These are phyloP conservation scores for Apantesis nais DNA, from an alignment of 2,888 invertebrate genomes.

Conservation along the genomic window DNA sequence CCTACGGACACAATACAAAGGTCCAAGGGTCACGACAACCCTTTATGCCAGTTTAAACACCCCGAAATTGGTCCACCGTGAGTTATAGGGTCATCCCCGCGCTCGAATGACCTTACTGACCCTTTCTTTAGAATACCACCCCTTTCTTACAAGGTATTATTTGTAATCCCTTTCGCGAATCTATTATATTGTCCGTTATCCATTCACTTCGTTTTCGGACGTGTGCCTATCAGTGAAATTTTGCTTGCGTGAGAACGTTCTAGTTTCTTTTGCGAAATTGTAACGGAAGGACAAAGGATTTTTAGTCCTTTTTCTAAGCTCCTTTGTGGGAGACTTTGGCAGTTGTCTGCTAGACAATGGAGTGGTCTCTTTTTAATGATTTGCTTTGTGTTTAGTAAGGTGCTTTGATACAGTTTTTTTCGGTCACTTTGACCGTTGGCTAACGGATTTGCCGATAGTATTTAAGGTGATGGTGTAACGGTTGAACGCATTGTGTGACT, in stretches of 20 bases:
- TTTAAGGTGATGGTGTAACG: slow-evolving; percentile 68
- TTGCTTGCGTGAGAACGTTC: slow-evolving; percentile 83
- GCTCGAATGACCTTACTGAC: slow-evolving; percentile 80
- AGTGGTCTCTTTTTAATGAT: slow-evolving; percentile 85
- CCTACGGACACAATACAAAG: slow-evolving; percentile 64
- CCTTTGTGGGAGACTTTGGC: slow-evolving; percentile 75
- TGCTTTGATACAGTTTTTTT: slow-evolving; percentile 78
- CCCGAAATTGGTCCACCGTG: slow-evolving; percentile 82
- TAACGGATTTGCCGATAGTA: slow-evolving; percentile 82
- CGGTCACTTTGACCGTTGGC: slow-evolving; percentile 79
- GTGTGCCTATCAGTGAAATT: slow-evolving; percentile 79
- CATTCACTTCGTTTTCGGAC: slow-evolving; percentile 70
- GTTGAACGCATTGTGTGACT: slow-evolving; percentile 52
- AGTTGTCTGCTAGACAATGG: slow-evolving; percentile 76
- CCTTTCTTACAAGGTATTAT: slow-evolving; percentile 84
- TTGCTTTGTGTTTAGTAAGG: slow-evolving; percentile 71
- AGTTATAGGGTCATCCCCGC: slow-evolving; percentile 82
- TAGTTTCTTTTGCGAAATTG: slow-evolving; percentile 83
- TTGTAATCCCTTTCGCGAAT: slow-evolving; percentile 87
- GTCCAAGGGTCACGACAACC: slow-evolving; percentile 80
- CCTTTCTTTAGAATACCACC: slow-evolving; percentile 73
- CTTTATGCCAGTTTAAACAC: slow-evolving; percentile 81
- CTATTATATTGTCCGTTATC: slow-evolving; percentile 80
- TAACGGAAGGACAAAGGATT: slow-evolving; percentile 68
- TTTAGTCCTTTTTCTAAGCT: slow-evolving; percentile 46